These are phyloP conservation scores for Julus scandinavius DNA, from an alignment of 2,888 invertebrate species.

Conservation along the genomic window DNA sequence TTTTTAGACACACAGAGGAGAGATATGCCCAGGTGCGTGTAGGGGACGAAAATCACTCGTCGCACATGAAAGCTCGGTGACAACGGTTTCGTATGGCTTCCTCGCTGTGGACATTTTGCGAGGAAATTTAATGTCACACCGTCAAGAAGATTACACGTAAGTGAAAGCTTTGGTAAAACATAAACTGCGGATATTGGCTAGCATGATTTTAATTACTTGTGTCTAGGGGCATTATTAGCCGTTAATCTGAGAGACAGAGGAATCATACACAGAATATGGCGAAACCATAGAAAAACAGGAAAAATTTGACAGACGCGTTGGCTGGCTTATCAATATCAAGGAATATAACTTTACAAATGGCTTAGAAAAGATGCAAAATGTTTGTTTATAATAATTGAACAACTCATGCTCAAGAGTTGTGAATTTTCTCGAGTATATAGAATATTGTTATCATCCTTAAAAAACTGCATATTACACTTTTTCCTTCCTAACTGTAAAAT, in stretches of 20 bases:
- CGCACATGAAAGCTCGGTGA: neutral
- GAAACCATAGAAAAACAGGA: neutral
- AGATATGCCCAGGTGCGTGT: neutral
- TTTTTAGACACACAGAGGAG: too few relatives aligned
- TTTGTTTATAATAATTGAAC: too few relatives aligned
- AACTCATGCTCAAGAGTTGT: too few relatives aligned
- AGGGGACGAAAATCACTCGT: neutral
- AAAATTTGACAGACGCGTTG: neutral
- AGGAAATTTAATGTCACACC: neutral
- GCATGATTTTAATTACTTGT: neutral
- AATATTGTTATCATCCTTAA: too few relatives aligned
- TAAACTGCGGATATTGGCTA: neutral
- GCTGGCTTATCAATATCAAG: neutral
- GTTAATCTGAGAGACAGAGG: neutral
- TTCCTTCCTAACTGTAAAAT: too few relatives aligned
- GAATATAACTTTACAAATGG: neutral
- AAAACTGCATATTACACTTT: too few relatives aligned
- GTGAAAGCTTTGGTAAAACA: neutral
- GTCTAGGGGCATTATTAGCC: neutral
- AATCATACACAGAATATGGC: neutral
- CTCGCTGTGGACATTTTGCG: neutral
- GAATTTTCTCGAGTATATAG: too few relatives aligned
- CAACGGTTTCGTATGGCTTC: neutral
- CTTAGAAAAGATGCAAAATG: too few relatives aligned
- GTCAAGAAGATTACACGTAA: slow-evolving; percentile 31